These are phyloP conservation scores for Athene noctua DNA, from an alignment of 2,113 vertebrate species.

Conservation along the genomic window DNA sequence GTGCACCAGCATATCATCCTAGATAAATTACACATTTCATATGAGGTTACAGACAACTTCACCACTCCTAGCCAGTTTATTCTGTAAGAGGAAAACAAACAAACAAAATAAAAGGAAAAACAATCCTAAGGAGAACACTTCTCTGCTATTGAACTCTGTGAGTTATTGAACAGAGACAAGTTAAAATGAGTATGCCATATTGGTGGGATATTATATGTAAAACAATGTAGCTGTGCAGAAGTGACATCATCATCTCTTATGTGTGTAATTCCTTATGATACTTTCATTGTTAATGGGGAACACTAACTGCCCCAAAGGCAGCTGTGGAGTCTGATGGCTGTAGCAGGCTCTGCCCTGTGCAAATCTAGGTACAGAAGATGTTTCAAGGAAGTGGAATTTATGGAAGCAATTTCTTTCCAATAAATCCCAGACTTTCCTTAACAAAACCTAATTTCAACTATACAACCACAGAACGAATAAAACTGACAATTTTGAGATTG, in stretches of 20 bases:
- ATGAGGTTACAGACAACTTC: constrained; percentile 21
- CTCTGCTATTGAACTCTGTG: not conserved
- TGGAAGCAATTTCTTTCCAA: not conserved
- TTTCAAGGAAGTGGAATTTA: not conserved
- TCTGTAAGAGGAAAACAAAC: not conserved
- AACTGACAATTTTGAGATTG: not conserved
- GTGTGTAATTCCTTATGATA: not conserved
- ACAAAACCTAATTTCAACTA: not conserved
- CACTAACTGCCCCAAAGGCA: not conserved
- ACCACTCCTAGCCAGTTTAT: not conserved
- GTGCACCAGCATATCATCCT: constrained; percentile 24
- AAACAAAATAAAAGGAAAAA: not conserved
- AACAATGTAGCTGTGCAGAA: not conserved
- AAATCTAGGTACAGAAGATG: not conserved
- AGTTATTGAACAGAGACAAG: not conserved
- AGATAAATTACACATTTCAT: constrained; percentile 52
- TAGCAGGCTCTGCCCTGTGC: not conserved
- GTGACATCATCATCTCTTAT: not conserved
- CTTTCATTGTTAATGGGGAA: not conserved
- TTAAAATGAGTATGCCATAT: not conserved
- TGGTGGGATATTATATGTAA: not conserved
- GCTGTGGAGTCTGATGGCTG: not conserved
- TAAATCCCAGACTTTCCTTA: not conserved
- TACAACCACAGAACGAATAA: not conserved
- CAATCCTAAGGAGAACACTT: not conserved